Evolutionary conservation across 2,888 invertebrate species (phyloP), one percentile per base, ranked within the genome.

Genomic region (Ceriagrion tenellum): DNA sequence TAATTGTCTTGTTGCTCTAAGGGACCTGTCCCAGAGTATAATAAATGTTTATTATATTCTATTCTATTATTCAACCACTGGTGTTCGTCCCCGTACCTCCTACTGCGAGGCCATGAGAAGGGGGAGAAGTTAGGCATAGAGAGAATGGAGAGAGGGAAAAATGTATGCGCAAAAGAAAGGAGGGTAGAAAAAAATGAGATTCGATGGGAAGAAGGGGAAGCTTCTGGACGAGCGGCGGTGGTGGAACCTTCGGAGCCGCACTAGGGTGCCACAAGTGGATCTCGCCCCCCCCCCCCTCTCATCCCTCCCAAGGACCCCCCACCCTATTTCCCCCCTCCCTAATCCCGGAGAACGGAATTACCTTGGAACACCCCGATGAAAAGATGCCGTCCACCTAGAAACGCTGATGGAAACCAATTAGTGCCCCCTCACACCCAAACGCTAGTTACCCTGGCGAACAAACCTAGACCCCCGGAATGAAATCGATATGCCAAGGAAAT

Each of bases 351-450:
- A n/a, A 35, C 81, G 47, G 35, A 81, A 81, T 35, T 81, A 35
- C 81, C 81, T 81, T 81, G 81, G 81, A 13, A 30, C 81, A 30
- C 81, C 1, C 35, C 30, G 81, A 81, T 35, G 81, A 81, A 81
- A 81, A 35, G 81, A 35, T 8, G 47, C 47, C 30, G 30, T 35
- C 26, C 81, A 35, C 30, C 81, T 81, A 81, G 30, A 20, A 47
- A 35, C 18, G 81, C 81, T 81, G 81, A 81, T 81, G 81, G 16
- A 81, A 35, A 81, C 81, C 81, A 35, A 81, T 81, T 35, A 81
- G 30, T 35, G 18, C 35, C 35, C 47, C 47, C 47, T 8, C 47
- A 2, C 47, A 2, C 4, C 47, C 47, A 47, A n/a, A n/a, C 81
- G 35, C 81, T 35, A 16, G 81, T 35, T 81, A 81, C 81, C 30